phyloP scores from a whole-genome alignment of 2,888 invertebrate genomes.

The Hartigia nigra region DNA sequence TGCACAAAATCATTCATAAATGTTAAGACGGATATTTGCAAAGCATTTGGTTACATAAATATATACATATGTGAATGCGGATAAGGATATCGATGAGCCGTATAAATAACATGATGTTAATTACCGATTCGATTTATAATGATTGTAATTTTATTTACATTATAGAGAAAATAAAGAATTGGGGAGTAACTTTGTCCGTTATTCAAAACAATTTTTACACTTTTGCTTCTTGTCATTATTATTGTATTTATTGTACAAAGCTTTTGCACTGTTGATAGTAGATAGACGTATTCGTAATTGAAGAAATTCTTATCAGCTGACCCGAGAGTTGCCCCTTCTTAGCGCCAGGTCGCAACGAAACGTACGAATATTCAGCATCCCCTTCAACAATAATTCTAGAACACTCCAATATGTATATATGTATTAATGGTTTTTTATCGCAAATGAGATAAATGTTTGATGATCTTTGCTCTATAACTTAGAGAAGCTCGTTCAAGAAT shows the following conservation, averaged over 20 bases:
- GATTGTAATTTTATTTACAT: background rate
- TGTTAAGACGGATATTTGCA: background rate
- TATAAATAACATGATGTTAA: background rate
- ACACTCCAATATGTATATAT: conserved; percentile 7
- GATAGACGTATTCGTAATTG: conserved; percentile 25
- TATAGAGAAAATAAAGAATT: background rate
- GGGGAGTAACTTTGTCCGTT: background rate
- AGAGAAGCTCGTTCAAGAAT: conserved; percentile 22
- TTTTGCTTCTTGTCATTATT: background rate
- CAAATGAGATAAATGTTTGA: conserved; percentile 28
- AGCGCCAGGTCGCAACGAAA: conserved; percentile 17
- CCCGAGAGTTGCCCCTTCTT: conserved; percentile 18
- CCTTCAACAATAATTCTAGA: conserved; percentile 21
- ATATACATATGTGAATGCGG: background rate
- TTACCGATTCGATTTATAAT: background rate
- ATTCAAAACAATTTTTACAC: background rate
- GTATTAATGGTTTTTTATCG: conserved; percentile 19
- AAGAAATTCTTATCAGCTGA: conserved; percentile 30
- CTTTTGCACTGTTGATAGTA: background rate
- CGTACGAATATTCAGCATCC: conserved; percentile 17
- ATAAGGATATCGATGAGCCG: background rate
- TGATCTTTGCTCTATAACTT: conserved; percentile 34
- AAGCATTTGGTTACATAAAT: background rate
- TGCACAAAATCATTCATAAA: background rate
- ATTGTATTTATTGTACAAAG: background rate